phyloP scores from a whole-genome alignment of 2,797 vertebrate genomes.

The Sebastes baramenuke region DNA sequence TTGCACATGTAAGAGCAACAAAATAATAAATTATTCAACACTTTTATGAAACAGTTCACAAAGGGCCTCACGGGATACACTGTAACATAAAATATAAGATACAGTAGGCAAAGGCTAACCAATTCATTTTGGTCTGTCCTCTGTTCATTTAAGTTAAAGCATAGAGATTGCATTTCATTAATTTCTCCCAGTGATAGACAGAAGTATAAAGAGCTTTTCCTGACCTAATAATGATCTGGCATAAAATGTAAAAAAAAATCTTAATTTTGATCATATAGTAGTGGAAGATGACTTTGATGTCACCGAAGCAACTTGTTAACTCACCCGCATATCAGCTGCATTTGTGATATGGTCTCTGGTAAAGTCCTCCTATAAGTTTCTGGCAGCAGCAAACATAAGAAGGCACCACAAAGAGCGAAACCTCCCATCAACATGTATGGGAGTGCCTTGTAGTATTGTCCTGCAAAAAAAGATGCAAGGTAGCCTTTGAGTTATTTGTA shows the following conservation, averaged over 20 bases:
- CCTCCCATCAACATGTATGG: constrained; percentile 91
- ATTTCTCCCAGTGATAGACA: not conserved
- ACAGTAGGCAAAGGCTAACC: too few species aligned
- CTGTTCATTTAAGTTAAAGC: not conserved
- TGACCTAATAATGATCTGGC: not conserved
- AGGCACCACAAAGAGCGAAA: constrained; percentile 83
- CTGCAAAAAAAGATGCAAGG: constrained; percentile 60
- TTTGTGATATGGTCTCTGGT: constrained; percentile 88
- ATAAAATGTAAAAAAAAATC: too few species aligned
- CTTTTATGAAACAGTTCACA: too few species aligned
- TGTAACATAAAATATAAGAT: too few species aligned
- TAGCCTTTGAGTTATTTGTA: not conserved
- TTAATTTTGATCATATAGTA: not conserved
- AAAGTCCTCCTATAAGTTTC: constrained; percentile 85
- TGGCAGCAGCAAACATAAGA: constrained; percentile 86
- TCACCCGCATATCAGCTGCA: constrained; percentile 86
- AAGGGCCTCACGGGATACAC: too few species aligned
- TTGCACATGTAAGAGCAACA: not conserved
- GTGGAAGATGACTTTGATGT: not conserved
- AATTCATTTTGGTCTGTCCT: too few species aligned
- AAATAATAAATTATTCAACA: too few species aligned
- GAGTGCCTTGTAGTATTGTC: constrained; percentile 83
- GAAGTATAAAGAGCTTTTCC: not conserved
- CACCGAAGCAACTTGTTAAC: not conserved
- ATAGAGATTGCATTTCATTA: not conserved